Evolutionary conservation across 1,140 invertebrate species (phyloP), one percentile per base, ranked within the genome.

Genomic region (Orchesella cincta): DNA sequence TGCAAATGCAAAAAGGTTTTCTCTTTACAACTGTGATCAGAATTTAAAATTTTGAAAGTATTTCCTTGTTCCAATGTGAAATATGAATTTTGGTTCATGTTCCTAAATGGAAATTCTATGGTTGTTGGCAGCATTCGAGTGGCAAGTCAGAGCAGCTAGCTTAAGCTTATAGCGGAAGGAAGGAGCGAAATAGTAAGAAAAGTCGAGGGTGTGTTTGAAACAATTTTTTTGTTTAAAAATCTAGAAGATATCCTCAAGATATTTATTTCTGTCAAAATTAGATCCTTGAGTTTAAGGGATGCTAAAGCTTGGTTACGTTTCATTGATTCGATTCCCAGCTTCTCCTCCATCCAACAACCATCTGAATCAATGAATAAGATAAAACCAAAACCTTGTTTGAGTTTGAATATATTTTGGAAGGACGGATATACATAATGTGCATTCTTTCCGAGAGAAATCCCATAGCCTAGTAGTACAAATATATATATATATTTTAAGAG

Each of bases 41-140:
- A 67, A 67, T 67, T 67, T 67, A 67, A 8, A 67, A 67, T 67
- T 57, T 67, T 67, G 62, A 67, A 67, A 67, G 62, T 67, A 33
- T 67, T 67, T 67, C 31, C 62, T 67, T 67, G 62, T 67, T 67
- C 31, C 33, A 12, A 31, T 67, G 3, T 31, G 62, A 5, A 67
- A 29, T 18, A 67, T 62, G 16, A 16, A 18, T 31, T 67, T 67
- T 67, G 62, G 5, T 31, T 67, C 39, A 20, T 46, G 39, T 20
- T 46, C 8, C 26, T 29, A 67, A 67, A 33, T 67, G 62, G 31
- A 23, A 67, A 67, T 67, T 67, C 23, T 31, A 18, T 67, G 62
- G 8, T 29, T 67, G 2, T 46, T 46, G 39, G 39, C 39, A 46
- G 39, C 20, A 46, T n/a, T n/a, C n/a, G n/a, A n/a, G n/a, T n/a